Conservation (phyloP, 1,140 invertebrate genomes). For the Solenopsis invicta region DNA sequence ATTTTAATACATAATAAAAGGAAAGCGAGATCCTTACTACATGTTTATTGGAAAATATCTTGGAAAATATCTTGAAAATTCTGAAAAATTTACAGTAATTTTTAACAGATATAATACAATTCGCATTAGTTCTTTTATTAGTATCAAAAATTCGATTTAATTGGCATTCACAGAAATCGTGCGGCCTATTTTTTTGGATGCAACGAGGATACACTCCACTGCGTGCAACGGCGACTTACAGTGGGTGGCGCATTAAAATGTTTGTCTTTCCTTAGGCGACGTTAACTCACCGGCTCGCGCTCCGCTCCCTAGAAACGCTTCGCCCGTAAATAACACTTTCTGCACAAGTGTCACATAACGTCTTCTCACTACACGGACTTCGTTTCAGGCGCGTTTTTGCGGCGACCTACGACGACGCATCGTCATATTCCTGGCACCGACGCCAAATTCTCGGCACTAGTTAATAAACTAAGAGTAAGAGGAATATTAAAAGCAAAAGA, state of each 20-base stretch:
- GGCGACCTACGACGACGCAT: constrained; percentile 37
- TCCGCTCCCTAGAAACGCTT: constrained; percentile 35
- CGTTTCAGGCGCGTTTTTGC: constrained; percentile 69
- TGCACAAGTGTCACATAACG: constrained; percentile 71
- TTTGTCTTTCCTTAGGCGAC: constrained; percentile 60
- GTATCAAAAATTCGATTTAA: constrained; percentile 1
- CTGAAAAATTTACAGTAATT: neutral
- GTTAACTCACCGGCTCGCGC: constrained; percentile 40
- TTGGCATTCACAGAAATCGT: constrained; percentile 1
- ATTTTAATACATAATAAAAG: constrained; percentile 17
- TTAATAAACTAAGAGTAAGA: constrained; percentile 73
- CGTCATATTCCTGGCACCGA: constrained; percentile 47
- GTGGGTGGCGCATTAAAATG: constrained; percentile 58
- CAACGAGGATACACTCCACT: neutral
- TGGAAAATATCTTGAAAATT: neutral
- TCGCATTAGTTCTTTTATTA: neutral
- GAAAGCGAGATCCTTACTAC: neutral
- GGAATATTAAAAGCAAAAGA: constrained; percentile 34
- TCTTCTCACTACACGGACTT: constrained; percentile 71
- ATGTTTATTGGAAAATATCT: neutral
- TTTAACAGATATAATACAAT: neutral
- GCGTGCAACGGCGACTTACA: constrained; percentile 45
- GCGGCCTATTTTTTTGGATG: neutral
- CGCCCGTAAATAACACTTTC: constrained; percentile 73
- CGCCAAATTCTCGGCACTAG: constrained; percentile 65